A percentile compares a stretch with the other conserved stretches of the same genome.
These are phyloP conservation scores for human DNA, from an alignment of 2,113 vertebrate species.

Conservation along the genomic window DNA sequence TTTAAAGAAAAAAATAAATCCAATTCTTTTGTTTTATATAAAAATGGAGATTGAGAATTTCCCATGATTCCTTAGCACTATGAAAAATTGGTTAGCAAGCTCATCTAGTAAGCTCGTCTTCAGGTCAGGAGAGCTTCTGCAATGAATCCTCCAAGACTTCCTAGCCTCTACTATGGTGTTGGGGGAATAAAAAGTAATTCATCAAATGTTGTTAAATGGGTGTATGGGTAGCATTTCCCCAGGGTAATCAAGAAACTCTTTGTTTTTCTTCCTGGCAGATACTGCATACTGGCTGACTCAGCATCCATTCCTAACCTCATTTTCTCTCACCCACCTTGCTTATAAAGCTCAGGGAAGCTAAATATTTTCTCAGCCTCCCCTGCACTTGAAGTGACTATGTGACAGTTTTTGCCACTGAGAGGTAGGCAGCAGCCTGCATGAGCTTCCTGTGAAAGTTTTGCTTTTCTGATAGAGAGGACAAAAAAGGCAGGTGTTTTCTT, in stretches of 20 bases:
- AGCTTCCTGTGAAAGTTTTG: neutral
- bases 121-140: neutral
- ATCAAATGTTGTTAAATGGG: neutral
- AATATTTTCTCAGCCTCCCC: neutral
- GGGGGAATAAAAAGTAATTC: neutral
- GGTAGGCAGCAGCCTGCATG: neutral
- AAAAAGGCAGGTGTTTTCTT: neutral
- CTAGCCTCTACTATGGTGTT: neutral
- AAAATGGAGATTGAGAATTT: neutral
- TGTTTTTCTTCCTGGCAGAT: neutral
- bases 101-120: neutral
- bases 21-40: neutral
- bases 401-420: neutral
- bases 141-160: neutral
- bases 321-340: neutral
- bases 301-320: neutral
- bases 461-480: neutral
- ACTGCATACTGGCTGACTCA: neutral
- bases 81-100: neutral
- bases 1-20: neutral
- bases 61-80: neutral
- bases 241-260: neutral
- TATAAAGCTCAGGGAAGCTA: neutral
- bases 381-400: neutral
- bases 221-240: neutral